Percentiles rank a stretch among this genome's conserved stretches.
These are phyloP conservation scores for Rhea pennata DNA, from an alignment of 2,113 vertebrate genomes.

Conservation along the genomic window DNA sequence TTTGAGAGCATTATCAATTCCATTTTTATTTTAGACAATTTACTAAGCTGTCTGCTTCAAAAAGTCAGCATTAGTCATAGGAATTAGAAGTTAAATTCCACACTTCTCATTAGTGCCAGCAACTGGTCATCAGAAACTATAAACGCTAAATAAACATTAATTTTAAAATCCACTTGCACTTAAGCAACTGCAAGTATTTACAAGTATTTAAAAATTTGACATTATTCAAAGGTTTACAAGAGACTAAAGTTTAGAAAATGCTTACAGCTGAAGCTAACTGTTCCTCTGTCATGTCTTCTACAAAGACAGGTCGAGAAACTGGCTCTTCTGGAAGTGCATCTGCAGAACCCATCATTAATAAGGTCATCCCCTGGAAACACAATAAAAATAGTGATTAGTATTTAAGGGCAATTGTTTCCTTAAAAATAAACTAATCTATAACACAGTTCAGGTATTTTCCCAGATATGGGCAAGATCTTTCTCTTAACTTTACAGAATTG, in stretches of 20 bases:
- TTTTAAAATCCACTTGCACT: background rate
- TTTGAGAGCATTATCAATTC: background rate
- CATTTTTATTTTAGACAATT: background rate
- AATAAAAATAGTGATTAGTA: background rate
- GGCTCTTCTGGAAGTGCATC: constrained; percentile 96
- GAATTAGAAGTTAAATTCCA: background rate
- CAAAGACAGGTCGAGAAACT: constrained; percentile 89
- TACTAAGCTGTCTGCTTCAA: background rate
- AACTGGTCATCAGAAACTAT: background rate
- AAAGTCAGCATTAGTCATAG: background rate
- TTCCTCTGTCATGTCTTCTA: constrained; percentile 99
- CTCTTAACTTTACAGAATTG: background rate
- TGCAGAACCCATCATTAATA: constrained; percentile 97
- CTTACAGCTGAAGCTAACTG: constrained; percentile 97
- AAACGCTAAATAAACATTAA: background rate
- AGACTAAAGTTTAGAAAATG: background rate
- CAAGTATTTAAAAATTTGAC: background rate
- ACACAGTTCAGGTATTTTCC: background rate
- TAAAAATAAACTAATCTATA: background rate
- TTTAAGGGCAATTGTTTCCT: background rate
- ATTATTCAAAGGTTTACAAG: background rate
- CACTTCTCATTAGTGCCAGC: background rate
- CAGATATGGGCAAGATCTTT: background rate
- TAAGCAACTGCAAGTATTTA: background rate
- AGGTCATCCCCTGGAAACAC: constrained; percentile 91